phyloP scores from a whole-genome alignment of 2,888 invertebrate species.

The Gymnoscelis rufifasciata region DNA sequence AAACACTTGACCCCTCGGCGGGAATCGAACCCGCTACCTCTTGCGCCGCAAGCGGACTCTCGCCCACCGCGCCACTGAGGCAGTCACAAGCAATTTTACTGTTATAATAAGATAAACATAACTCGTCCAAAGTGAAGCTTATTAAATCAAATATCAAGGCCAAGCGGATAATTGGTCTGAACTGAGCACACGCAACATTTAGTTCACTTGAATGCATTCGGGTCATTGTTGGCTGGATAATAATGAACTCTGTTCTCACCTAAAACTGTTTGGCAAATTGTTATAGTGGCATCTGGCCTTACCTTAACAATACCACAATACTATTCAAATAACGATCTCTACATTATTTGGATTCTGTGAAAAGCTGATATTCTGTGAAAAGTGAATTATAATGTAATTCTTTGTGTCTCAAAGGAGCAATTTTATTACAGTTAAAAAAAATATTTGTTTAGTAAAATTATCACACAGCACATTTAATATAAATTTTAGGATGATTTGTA shows the following conservation, averaged over 20 bases:
- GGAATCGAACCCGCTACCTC: too few relatives aligned
- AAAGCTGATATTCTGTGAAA: conserved; percentile 1
- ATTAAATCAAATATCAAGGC: conserved; percentile 34
- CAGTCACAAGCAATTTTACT: too few relatives aligned
- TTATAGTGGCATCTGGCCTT: conserved; percentile 6
- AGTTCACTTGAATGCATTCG: conserved; percentile 36
- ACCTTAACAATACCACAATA: conserved; percentile 5
- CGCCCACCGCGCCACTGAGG: too few relatives aligned
- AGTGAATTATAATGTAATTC: too few relatives aligned
- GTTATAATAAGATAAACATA: too few relatives aligned
- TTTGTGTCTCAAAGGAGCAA: too few relatives aligned
- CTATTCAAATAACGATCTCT: conserved; percentile 8
- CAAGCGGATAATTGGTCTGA: conserved; percentile 24
- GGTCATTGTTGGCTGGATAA: conserved; percentile 40
- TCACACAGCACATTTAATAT: too few relatives aligned
- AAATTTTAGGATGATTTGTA: too few relatives aligned
- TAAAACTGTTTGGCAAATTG: conserved; percentile 22
- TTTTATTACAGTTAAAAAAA: too few relatives aligned
- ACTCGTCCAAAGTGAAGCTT: conserved; percentile 17
- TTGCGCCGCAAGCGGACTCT: too few relatives aligned
- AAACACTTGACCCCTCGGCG: too few relatives aligned
- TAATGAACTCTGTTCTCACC: conserved; percentile 30
- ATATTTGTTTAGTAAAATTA: too few relatives aligned
- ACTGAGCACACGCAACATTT: conserved; percentile 40
- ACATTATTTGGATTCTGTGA: conserved; percentile 6